These are phyloP conservation scores for Sparidentex hasta DNA, from an alignment of 2,797 vertebrate species.

Conservation along the genomic window DNA sequence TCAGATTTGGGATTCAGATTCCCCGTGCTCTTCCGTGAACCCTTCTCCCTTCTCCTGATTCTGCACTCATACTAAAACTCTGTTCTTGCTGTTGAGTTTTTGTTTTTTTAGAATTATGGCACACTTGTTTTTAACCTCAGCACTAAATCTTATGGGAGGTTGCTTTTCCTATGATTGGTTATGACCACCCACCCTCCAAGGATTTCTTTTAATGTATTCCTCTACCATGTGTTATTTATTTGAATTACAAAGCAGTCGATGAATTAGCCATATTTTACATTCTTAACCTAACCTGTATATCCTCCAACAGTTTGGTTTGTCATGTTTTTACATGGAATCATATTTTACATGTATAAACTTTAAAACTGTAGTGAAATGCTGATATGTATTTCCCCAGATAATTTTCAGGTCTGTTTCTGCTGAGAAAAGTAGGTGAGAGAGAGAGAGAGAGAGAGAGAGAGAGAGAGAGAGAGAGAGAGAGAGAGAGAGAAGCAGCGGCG, in stretches of 20 bases:
- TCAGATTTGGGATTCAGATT: not conserved
- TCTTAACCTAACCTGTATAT: not conserved
- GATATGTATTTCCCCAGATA: no score
- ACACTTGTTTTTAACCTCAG: conserved; percentile 2
- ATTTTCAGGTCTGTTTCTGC: no score
- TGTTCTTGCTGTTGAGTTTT: not conserved
- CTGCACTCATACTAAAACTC: not conserved
- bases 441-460: no score
- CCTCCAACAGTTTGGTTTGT: no score
- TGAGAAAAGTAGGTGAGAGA: no score
- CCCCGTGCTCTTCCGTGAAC: not conserved
- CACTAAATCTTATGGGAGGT: not conserved
- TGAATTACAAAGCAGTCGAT: not conserved
- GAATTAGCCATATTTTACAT: not conserved
- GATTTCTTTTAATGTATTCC: not conserved
- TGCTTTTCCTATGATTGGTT: not conserved
- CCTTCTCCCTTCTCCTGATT: not conserved
- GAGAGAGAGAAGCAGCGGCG: no score
- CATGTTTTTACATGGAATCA: not conserved
- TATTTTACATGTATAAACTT: no score
- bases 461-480: no score
- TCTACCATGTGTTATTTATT: not conserved
- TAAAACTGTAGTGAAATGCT: no score
- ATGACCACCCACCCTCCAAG: not conserved
- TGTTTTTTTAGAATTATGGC: not conserved